Evolutionary conservation across 2,888 invertebrate species (phyloP), one percentile per base, ranked within the genome.

Genomic region (Epirrita christyi): DNA sequence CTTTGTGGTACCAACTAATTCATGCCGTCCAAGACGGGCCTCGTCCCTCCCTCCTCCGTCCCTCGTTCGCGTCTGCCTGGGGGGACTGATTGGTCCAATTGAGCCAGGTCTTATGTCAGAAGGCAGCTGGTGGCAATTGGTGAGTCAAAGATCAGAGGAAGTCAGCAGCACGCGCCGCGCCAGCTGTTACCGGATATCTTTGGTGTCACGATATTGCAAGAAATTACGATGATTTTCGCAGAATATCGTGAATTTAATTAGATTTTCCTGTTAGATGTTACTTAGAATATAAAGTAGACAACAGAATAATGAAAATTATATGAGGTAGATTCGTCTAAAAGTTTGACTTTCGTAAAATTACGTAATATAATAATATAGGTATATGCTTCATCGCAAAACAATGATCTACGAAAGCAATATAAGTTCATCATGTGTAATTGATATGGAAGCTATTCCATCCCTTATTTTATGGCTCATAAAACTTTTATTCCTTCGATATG

Each of bases 101-200:
- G 81, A 80, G 75, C n/a, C 68, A 78, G 78, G 78, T 83, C 81
- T 83, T 78, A 75, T 78, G 80, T 79, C 80, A 83, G 85, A 83
- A 75, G 83, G 80, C 91, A 90, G 91, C 89, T 90, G 91, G 79
- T 75, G 72, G 76, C 86, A 89, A 90, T 90, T 90, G 89, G 51
- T 70, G 82, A 87, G 91, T 90, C 91, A 91, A 87, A 90, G 91
- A 89, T 90, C 91, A 91, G 89, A 90, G 91, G 91, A 91, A 90
- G 91, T 86, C 79, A 76, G 78, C 76, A 81, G 84, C 86, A 75
- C 75, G 78, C 76, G 79, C 75, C 78, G 67, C 63, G 67, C 61
- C 67, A 71, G 73, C 65, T 64, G 66, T 63, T 66, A 58, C 46
- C 53, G 54, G 57, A 49, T 50, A 78, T 73, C 66, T 71, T n/a